Evolutionary conservation across 2,113 vertebrate genomes (phyloP), one percentile per base, ranked within the genome.

Genomic region (Clinocottus analis): DNA sequence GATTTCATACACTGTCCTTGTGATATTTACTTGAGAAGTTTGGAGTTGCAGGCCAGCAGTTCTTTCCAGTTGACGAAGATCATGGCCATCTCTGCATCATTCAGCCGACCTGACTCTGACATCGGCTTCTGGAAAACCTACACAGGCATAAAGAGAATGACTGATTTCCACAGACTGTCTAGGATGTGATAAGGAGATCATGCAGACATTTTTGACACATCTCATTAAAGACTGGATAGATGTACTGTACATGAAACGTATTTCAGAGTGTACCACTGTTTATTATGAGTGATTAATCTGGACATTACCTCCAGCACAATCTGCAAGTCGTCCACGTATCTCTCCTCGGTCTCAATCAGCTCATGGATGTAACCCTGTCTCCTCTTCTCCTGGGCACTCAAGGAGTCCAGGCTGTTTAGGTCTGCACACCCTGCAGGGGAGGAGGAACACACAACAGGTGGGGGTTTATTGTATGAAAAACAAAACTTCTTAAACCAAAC

Each of bases 31-130:
- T 97, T 98, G 29, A 97, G 90, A 60, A 99, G 84, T 85, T 97
- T 98, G 0, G 94, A 96, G 91, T 97, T 99, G 77, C 96, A 97
- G 90, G 94, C 91, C 77, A 97, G 97, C 80, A 99, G 96, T 17
- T 99, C 98, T 55, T 96, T 96, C 98, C 98, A 99, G 95, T 99
- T 99, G 53, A 97, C 96, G 83, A 99, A 99, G 85, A 99, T 97
- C 93, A 97, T 92, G 58, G 81, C 74, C 96, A 98, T 97, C 85
- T 99, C 98, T 37, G 90, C 79, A 35, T 97, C 96, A 0, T 89
- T 95, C 61, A 99, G 90, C 27, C 94, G 94, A 23, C 97, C 96
- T 0, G 97, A 97, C 78, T 96, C 97, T 0, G 93, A 94, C 97
- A 99, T 98, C 0, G 95, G 97, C 75, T 95, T 98, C 51, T 98